Base-by-base conservation (phyloP, 2,113 vertebrate genomes). In the Xerus inauris region DNA sequence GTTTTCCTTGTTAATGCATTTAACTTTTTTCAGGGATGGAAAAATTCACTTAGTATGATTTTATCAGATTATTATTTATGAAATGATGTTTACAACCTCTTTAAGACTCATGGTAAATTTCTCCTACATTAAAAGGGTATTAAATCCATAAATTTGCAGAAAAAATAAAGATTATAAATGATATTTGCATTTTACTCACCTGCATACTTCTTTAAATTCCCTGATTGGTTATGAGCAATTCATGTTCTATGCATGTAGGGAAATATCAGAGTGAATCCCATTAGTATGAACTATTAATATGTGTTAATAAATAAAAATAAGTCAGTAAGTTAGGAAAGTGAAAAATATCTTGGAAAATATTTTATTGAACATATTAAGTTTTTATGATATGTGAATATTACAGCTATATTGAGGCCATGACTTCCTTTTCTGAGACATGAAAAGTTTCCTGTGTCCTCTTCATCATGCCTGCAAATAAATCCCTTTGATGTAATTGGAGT, bases 401-500 rank as follows among this genome's bases (percentile, higher is more conserved):
- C 6, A 64, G 17, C 72, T 83, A 3, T 32, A 80, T 3, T 45
- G 57, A 69, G n/a, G 32, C 14, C 54, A 83, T 71, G 47, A 59
- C 17, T 86, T 83, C 40, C 76, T 95, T 62, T 30, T 54, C 64
- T 54, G 26, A 95, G 65, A 84, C 14, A 75, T 57, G 32, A 77
- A 92, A 93, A 45, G 26, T 5, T 89, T 45, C 32, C 20, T 67
- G 16, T 54, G 45, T 80, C 64, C 91, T 86, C 24, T 86, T 91
- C n/a, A 71, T 82, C 91, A 79, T 79, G 12, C 5, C n/a, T 95
- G 32, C n/a, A 89, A 57, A 92, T 77, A 89, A 57, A 92, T 77
- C 12, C 20, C 4, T 94, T 86, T 87, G 64, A 72, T 93, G 49
- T 79, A 86, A 54, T 51, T 92, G 12, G 38, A 94, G 40, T 67